Conservation (phyloP, 1,140 invertebrate genomes). For the Scaptomyza pallida region DNA sequence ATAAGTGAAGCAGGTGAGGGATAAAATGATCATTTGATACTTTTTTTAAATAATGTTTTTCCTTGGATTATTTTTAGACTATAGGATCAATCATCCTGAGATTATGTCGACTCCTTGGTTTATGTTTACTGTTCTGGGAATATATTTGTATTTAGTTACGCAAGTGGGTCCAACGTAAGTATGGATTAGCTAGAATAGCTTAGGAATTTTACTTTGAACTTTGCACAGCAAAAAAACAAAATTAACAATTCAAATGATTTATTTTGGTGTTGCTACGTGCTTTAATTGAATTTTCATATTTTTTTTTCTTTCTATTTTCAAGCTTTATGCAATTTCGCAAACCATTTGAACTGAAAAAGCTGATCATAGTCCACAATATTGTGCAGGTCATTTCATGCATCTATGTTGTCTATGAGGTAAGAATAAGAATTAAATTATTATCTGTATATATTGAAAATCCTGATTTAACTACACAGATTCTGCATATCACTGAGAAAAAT, state of each 20-base stretch:
- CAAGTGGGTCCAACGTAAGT: constrained; percentile 64
- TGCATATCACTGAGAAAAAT: constrained; percentile 27
- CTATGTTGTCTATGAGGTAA: constrained; percentile 64
- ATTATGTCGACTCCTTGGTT: constrained; percentile 83
- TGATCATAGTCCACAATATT: constrained; percentile 69
- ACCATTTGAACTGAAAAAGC: constrained; percentile 58
- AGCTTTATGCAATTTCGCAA: constrained; percentile 68
- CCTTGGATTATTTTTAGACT: not conserved
- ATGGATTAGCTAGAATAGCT: not conserved
- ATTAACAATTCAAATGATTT: constrained; percentile 21
- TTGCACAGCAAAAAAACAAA: constrained; percentile 12
- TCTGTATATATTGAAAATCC: no score
- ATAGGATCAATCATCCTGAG: constrained; percentile 35
- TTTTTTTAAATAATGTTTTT: not conserved
- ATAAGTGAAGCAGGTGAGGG: constrained; percentile 24
- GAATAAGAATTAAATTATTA: no score
- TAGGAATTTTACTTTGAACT: not conserved
- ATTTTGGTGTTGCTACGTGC: not conserved
- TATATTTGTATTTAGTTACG: constrained; percentile 60
- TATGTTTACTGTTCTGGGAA: constrained; percentile 43
- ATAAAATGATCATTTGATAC: not conserved
- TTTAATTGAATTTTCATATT: no score
- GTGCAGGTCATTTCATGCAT: constrained; percentile 69
- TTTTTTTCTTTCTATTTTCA: constrained; percentile 19
- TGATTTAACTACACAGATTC: constrained; percentile 26